Evolutionary conservation across 2,113 vertebrate species (phyloP).

Genomic region (Rana temporaria): DNA sequence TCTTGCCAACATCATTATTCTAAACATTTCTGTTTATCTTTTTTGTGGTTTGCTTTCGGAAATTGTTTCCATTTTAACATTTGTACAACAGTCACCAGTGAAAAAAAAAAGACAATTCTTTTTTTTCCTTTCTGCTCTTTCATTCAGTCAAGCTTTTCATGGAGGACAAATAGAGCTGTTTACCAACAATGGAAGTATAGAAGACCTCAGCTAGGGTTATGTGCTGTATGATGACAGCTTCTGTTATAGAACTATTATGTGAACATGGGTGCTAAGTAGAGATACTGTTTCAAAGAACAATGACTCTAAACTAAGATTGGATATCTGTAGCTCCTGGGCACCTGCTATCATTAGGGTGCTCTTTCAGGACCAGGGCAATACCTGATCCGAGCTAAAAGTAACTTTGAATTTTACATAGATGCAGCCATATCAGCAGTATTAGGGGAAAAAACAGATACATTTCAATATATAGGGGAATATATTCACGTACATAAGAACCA

Average conservation of each 20-base stretch:
- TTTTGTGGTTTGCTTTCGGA: conserved; percentile 43
- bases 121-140: conserved; percentile 55
- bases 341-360: conserved; percentile 41
- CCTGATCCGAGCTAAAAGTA: conserved; percentile 3
- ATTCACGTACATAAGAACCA: too few relatives aligned
- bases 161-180: conserved; percentile 75
- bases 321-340: conserved; percentile 50
- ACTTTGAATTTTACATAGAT: neutral
- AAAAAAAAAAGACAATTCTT: conserved; percentile 54
- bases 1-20: neutral
- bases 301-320: conserved; percentile 60
- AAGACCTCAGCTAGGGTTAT: conserved; percentile 66
- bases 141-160: conserved; percentile 77
- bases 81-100: conserved; percentile 69
- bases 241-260: conserved; percentile 79
- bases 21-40: conserved; percentile 36
- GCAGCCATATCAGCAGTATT: neutral
- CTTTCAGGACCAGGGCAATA: conserved; percentile 18
- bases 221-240: conserved; percentile 81
- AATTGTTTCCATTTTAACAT: conserved; percentile 64
- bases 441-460: too few relatives aligned
- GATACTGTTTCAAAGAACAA: conserved; percentile 61
- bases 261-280: conserved; percentile 67
- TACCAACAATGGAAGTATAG: conserved; percentile 68
- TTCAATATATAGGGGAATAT: too few relatives aligned